Conservation (phyloP, 1,140 invertebrate genomes). For the Ylistrum balloti region DNA sequence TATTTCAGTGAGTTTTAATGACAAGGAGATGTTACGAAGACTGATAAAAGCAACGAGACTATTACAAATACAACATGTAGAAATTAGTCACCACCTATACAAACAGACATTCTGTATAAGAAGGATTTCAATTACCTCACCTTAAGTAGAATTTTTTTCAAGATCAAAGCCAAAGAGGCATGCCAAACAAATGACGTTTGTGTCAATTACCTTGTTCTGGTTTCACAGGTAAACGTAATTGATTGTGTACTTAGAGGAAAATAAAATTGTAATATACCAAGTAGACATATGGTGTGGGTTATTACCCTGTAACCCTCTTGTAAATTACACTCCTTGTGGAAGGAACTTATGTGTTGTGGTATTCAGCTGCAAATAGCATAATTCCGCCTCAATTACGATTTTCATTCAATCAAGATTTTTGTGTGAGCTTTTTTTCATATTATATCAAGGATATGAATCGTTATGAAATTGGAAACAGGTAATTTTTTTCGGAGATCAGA, state of each 20-base stretch:
- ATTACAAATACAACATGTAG: neutral
- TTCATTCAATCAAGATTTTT: slow-evolving; percentile 17
- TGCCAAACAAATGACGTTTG: slow-evolving; percentile 21
- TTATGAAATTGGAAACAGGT: slow-evolving; percentile 35
- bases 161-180: slow-evolving; percentile 23
- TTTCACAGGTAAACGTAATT: slow-evolving; percentile 22
- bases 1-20: neutral
- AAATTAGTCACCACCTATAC: neutral
- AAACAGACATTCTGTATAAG: slow-evolving; percentile 1
- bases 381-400: slow-evolving; percentile 38
- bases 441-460: slow-evolving; percentile 11
- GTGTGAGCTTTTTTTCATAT: neutral
- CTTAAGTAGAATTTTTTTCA: neutral
- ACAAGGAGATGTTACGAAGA: neutral
- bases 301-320: slow-evolving; percentile 13
- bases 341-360: slow-evolving; percentile 26
- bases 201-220: slow-evolving; percentile 6
- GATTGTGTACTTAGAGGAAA: slow-evolving; percentile 8
- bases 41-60: neutral
- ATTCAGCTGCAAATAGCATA: slow-evolving; percentile 32
- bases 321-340: neutral
- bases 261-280: slow-evolving; percentile 11
- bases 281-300: neutral
- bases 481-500: slow-evolving; percentile 2
- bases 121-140: neutral